Base-by-base conservation (phyloP, 2,888 invertebrate genomes). In the Dasysyrphus tricinctus region DNA sequence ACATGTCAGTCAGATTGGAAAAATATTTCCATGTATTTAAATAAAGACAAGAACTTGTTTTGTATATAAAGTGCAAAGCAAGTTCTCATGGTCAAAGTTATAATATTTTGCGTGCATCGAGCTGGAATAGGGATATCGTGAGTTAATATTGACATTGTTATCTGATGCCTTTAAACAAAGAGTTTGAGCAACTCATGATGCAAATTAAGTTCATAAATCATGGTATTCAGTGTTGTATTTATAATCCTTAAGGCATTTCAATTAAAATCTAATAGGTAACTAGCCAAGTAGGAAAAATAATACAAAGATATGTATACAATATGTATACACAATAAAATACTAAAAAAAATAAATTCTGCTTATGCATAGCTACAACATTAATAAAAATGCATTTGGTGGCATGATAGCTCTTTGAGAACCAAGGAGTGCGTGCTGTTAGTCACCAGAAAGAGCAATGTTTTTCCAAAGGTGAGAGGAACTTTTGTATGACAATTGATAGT, bases 11-110 rank as follows among this genome's bases (percentile, higher is more conserved):
- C 24, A 12, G 24, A 44, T 42, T 39, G 39, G 32, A 7, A 32
- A 65, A 47, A 16, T 54, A 44, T 1, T 65, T 57, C 47, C 49
- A 19, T 76, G 56, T 29, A 24, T 57, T 34, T n/a, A n/a, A 9
- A 16, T 57, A 3, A 34, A 57, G 34, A 6, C 16, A 16, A 16
- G 11, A 57, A 57, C 57, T 54, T 54, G 54, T 54, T 54, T 51
- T 54, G 24, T 24, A 24, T 24, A 24, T 39, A 54, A 29, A 54
- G 54, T 54, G 54, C 29, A 54, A 54, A 76, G 63, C 76, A n/a
- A 70, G 76, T 76, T 76, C 29, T 12, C 29, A 37, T 67, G 34
- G 59, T 74, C 49, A 51, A 51, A 54, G 29, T 8, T 29, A 51
- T 54, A 24, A 29, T 12, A 54, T 6, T 29, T 51, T 54, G 51